Conservation (phyloP, 2,888 invertebrate genomes). For the Beris morrisii region DNA sequence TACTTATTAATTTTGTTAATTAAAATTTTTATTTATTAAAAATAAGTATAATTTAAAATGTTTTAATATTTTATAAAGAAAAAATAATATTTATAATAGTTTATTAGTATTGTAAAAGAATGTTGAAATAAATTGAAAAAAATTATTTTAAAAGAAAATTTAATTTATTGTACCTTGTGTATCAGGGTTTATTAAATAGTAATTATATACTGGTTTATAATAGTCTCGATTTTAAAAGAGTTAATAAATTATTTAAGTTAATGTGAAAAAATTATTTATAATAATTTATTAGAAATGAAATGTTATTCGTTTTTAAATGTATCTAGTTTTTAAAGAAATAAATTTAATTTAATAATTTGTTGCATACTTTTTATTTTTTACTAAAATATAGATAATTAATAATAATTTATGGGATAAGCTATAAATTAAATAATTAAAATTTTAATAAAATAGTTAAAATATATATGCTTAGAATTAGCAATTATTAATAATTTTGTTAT, state of each 20-base stretch:
- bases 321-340: slow-evolving; percentile 70
- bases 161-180: neutral
- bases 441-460: slow-evolving; percentile 51
- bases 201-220: slow-evolving; percentile 40
- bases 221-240: slow-evolving; percentile 67
- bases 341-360: slow-evolving; percentile 58
- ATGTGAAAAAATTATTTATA: slow-evolving; percentile 64
- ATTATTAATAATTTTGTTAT: slow-evolving; percentile 58
- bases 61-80: slow-evolving; percentile 59
- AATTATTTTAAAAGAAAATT: slow-evolving; percentile 51
- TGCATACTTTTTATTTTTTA: slow-evolving; percentile 49
- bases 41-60: slow-evolving; percentile 55
- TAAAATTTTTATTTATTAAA: slow-evolving; percentile 48
- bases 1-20: slow-evolving; percentile 47
- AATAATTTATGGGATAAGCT: slow-evolving; percentile 65
- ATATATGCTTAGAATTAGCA: slow-evolving; percentile 63
- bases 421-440: slow-evolving; percentile 62
- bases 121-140: slow-evolving; percentile 59
- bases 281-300: slow-evolving; percentile 66
- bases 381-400: slow-evolving; percentile 50
- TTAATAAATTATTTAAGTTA: slow-evolving; percentile 62
- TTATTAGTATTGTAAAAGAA: slow-evolving; percentile 62
- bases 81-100: slow-evolving; percentile 61
- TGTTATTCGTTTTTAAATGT: slow-evolving; percentile 67
- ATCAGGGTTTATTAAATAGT: too few relatives aligned